These are phyloP conservation scores for Trissoscelio sp. DNA, from an alignment of 2,888 invertebrate genomes.

Conservation along the genomic window DNA sequence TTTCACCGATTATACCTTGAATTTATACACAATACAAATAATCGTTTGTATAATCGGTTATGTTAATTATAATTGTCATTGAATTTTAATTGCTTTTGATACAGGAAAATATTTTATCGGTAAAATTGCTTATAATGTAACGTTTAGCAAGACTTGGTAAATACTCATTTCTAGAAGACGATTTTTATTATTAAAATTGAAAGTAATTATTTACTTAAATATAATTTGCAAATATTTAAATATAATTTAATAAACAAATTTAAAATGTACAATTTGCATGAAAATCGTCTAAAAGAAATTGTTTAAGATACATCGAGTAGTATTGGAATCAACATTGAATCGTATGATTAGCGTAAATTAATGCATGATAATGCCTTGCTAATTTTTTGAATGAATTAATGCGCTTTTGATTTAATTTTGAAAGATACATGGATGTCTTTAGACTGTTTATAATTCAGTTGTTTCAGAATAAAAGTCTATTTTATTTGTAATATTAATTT, in stretches of 20 bases:
- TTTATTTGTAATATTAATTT: background rate
- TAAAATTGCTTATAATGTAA: conserved; percentile 28
- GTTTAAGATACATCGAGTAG: conserved; percentile 6
- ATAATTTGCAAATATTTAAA: no score
- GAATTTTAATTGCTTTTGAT: conserved; percentile 30
- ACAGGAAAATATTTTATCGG: conserved; percentile 18
- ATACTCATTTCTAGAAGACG: background rate
- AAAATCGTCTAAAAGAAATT: conserved; percentile 6
- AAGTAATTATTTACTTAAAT: no score
- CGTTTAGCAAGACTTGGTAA: conserved; percentile 21
- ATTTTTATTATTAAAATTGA: background rate
- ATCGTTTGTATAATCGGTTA: conserved; percentile 10
- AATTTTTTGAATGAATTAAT: no score
- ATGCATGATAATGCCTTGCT: no score
- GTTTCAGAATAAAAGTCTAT: background rate
- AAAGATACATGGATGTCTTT: background rate
- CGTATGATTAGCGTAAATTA: background rate
- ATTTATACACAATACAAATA: conserved; percentile 27
- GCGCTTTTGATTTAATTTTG: conserved; percentile 5
- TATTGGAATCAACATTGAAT: conserved; percentile 6
- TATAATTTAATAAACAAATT: no score
- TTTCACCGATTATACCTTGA: conserved; percentile 16
- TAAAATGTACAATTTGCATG: no score
- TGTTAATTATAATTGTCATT: conserved; percentile 32
- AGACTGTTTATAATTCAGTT: no score